These are phyloP conservation scores for Enteromius treurensis DNA, from an alignment of 2,797 vertebrate genomes.

Conservation along the genomic window DNA sequence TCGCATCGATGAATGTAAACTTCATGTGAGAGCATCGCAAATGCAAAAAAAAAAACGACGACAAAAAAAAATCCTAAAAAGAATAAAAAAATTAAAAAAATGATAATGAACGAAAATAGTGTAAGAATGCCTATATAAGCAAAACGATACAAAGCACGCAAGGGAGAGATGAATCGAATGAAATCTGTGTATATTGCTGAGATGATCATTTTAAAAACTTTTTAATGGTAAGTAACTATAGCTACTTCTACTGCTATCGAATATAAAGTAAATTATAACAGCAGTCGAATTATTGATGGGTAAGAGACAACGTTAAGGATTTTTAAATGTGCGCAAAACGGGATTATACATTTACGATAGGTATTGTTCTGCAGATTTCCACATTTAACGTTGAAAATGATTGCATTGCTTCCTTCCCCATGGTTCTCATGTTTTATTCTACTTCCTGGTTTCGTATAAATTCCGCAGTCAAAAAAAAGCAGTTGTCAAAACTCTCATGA, in stretches of 20 bases:
- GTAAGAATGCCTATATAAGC: conserved; percentile 38
- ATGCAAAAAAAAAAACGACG: not conserved
- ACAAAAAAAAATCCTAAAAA: not conserved
- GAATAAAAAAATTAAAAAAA: not conserved
- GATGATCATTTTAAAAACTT: conserved; percentile 53
- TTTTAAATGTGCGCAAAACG: conserved; percentile 52
- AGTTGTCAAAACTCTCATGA: not conserved
- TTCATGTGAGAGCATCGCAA: conserved; percentile 48
- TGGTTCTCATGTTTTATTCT: conserved; percentile 20
- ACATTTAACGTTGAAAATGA: conserved; percentile 32
- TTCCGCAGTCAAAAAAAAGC: conserved; percentile 15
- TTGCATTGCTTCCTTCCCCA: conserved; percentile 43
- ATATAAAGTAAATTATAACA: conserved; percentile 49
- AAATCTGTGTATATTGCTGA: conserved; percentile 55
- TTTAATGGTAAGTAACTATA: conserved; percentile 58
- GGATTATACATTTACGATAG: conserved; percentile 40
- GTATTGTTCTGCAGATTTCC: conserved; percentile 48
- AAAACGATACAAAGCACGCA: conserved; percentile 40
- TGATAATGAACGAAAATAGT: conserved; percentile 27
- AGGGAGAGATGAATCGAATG: conserved; percentile 28
- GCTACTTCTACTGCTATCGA: conserved; percentile 48
- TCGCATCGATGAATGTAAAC: conserved; percentile 56
- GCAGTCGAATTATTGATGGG: conserved; percentile 47
- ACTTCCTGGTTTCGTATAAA: not conserved
- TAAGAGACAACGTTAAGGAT: conserved; percentile 48